Evolutionary conservation across 2,113 vertebrate species (phyloP).

Genomic region (Ochotona curzoniae): DNA sequence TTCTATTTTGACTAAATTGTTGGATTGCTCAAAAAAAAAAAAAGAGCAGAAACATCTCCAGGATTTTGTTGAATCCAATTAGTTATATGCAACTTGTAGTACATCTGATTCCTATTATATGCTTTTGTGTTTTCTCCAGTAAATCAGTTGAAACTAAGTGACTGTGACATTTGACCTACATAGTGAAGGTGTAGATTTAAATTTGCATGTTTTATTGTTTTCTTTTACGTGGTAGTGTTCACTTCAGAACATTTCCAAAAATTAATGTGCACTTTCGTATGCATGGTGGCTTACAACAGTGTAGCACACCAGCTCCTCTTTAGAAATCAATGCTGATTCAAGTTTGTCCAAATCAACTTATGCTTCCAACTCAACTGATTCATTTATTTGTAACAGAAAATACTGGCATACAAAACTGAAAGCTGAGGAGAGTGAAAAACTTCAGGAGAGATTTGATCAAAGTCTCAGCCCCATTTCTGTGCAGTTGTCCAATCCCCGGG

Average conservation of each 20-base stretch:
- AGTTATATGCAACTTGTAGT: slow-evolving; percentile 76
- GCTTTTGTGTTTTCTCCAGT: slow-evolving; percentile 76
- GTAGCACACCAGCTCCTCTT: background rate
- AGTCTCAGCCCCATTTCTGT: background rate
- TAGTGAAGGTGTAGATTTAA: slow-evolving; percentile 73
- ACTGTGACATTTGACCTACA: slow-evolving; percentile 80
- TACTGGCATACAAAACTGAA: slow-evolving; percentile 38
- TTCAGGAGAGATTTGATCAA: slow-evolving; percentile 63
- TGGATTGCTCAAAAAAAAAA: slow-evolving; percentile 69
- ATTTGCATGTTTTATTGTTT: slow-evolving; percentile 73
- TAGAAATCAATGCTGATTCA: slow-evolving; percentile 25
- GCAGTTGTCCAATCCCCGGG: background rate
- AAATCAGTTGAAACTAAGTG: slow-evolving; percentile 80
- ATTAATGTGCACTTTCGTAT: slow-evolving; percentile 17
- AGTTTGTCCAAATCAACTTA: slow-evolving; percentile 40
- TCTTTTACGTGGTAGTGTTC: slow-evolving; percentile 65
- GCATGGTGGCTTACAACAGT: background rate
- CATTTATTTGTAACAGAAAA: slow-evolving; percentile 59
- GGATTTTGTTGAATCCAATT: slow-evolving; percentile 77
- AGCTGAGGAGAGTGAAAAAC: slow-evolving; percentile 32
- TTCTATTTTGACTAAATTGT: slow-evolving; percentile 73
- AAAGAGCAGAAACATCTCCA: slow-evolving; percentile 73
- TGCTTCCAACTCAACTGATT: slow-evolving; percentile 32
- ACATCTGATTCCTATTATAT: slow-evolving; percentile 78
- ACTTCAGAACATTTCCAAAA: slow-evolving; percentile 45